Conservation (phyloP, 2,113 vertebrate species). For the Ursus arctos region DNA sequence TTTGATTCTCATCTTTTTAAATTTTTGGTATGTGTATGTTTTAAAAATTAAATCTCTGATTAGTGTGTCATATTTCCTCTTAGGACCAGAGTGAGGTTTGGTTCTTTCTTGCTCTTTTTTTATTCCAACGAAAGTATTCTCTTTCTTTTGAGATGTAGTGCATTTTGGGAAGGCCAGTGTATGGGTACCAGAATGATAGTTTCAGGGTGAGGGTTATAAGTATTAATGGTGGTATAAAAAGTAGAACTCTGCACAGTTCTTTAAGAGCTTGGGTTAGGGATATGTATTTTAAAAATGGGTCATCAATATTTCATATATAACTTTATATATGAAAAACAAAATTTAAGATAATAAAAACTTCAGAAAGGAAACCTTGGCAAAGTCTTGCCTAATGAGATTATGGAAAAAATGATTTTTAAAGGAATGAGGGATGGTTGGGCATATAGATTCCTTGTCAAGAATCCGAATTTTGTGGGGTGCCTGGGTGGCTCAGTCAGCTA, state of each 20-base stretch:
- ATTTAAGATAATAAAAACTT: neutral
- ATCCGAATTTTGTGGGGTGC: neutral
- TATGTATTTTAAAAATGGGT: neutral
- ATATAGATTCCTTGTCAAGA: neutral
- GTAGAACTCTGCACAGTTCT: neutral
- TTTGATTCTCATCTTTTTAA: neutral
- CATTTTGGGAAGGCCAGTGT: neutral
- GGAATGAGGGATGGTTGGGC: neutral
- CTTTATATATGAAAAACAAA: conserved; percentile 34
- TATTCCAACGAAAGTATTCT: neutral
- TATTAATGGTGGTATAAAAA: neutral
- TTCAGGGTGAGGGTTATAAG: neutral
- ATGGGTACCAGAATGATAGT: neutral
- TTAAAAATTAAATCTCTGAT: neutral
- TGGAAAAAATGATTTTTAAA: conserved; percentile 6
- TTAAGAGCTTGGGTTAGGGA: neutral
- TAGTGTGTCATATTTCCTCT: neutral
- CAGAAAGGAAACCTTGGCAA: neutral
- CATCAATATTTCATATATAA: neutral
- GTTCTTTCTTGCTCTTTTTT: neutral
- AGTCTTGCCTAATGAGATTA: neutral
- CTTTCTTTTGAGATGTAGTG: neutral
- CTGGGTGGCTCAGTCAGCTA: neutral
- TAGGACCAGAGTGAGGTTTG: neutral
- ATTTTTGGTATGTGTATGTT: neutral